Percentiles rank a stretch among this genome's conserved stretches.
These are phyloP conservation scores for Rhyacophila evoluta DNA, from an alignment of 2,888 invertebrate species.

Conservation along the genomic window DNA sequence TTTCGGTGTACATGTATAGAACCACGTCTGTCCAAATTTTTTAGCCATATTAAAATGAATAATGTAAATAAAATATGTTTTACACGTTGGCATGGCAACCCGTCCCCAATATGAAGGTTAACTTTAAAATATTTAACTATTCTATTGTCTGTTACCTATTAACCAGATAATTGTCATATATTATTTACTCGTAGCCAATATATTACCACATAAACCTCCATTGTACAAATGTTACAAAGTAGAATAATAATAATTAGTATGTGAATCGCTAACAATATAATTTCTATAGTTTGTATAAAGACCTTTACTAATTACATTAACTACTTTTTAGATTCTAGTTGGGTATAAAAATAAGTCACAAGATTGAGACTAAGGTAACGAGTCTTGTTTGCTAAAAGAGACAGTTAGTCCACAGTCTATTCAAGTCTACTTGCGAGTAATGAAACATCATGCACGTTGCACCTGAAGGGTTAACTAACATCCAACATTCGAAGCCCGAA, in stretches of 20 bases:
- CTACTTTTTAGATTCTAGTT: constrained; percentile 43
- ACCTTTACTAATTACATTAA: constrained; percentile 27
- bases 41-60: too few species aligned
- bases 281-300: constrained; percentile 27
- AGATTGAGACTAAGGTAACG: constrained; percentile 50
- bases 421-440: constrained; percentile 41
- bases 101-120: constrained; percentile 49
- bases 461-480: neutral
- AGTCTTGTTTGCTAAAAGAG: constrained; percentile 53
- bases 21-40: too few species aligned
- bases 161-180: constrained; percentile 42
- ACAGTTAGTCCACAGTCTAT: constrained; percentile 50
- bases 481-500: neutral
- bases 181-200: constrained; percentile 45
- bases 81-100: neutral
- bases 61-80: too few species aligned
- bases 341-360: constrained; percentile 55
- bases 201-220: constrained; percentile 44
- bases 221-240: constrained; percentile 43
- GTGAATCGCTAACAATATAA: constrained; percentile 6
- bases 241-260: constrained; percentile 2
- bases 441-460: neutral
- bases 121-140: constrained; percentile 53
- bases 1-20: too few species aligned
- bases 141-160: constrained; percentile 53